Conservation (phyloP, 2,888 invertebrate genomes). For the Limenitis camilla region DNA sequence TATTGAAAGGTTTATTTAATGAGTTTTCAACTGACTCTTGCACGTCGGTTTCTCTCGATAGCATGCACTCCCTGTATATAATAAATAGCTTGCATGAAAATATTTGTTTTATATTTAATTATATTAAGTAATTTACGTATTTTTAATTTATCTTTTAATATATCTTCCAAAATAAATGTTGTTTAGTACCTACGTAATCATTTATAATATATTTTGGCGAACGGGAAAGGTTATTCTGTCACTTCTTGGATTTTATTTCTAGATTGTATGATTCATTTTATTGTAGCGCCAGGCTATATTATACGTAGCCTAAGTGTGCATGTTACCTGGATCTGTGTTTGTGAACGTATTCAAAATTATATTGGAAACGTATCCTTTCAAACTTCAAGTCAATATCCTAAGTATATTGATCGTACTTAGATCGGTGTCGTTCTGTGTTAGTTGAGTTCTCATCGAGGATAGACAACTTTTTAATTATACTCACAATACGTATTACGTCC, state of each 20-base stretch:
- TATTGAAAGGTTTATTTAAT: conserved; percentile 17
- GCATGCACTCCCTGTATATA: conserved; percentile 62
- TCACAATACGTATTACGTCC: conserved; percentile 62
- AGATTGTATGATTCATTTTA: conserved; percentile 10
- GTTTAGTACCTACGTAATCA: conserved; percentile 53
- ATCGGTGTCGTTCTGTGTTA: conserved; percentile 62
- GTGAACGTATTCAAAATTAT: conserved; percentile 11
- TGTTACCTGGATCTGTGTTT: conserved; percentile 15
- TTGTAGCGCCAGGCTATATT: conserved; percentile 15
- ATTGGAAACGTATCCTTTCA: conserved; percentile 15
- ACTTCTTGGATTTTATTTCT: conserved; percentile 14
- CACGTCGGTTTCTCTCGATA: conserved; percentile 40
- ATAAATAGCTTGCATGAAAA: conserved; percentile 69
- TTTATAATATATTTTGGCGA: conserved; percentile 18
- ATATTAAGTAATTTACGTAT: conserved; percentile 41
- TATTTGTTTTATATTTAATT: conserved; percentile 39
- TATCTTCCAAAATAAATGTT: conserved; percentile 75
- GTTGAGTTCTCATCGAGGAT: conserved; percentile 24
- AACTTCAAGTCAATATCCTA: conserved; percentile 17
- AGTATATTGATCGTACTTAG: conserved; percentile 32
- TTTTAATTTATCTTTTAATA: conserved; percentile 35
- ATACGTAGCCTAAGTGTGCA: conserved; percentile 15
- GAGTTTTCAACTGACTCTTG: conserved; percentile 29
- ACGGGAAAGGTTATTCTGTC: conserved; percentile 16
- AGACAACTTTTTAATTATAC: conserved; percentile 30